These are phyloP conservation scores for Acipenser ruthenus DNA, from an alignment of 2,797 vertebrate species.

Conservation along the genomic window DNA sequence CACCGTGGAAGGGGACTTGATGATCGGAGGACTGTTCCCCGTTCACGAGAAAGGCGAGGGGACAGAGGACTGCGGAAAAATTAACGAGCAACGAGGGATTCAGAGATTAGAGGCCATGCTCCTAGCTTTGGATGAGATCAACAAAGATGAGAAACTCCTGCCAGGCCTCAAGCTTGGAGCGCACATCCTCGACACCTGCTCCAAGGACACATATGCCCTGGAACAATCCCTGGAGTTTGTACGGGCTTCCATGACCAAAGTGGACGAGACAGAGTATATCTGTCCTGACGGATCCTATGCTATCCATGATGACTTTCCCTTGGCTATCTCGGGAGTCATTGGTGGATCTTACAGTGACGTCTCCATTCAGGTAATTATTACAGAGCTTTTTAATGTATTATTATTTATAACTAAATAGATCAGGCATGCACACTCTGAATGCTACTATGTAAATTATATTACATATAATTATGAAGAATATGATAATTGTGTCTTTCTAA, in stretches of 20 bases:
- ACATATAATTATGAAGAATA: constrained; percentile 18
- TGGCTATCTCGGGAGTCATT: constrained; percentile 89
- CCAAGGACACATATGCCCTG: constrained; percentile 94
- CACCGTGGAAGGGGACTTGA: constrained; percentile 82
- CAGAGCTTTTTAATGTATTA: not conserved
- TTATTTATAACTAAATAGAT: too few relatives aligned
- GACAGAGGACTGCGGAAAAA: constrained; percentile 81
- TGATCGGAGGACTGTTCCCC: constrained; percentile 91
- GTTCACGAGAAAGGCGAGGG: constrained; percentile 89
- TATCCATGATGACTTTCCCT: constrained; percentile 79
- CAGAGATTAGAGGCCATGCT: constrained; percentile 97
- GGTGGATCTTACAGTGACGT: constrained; percentile 97
- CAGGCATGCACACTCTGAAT: too few relatives aligned
- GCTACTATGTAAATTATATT: too few relatives aligned
- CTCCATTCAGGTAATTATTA: constrained; percentile 82
- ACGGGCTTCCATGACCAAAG: constrained; percentile 84
- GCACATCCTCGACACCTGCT: constrained; percentile 94
- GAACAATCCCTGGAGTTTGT: constrained; percentile 96
- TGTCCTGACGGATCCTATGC: constrained; percentile 92
- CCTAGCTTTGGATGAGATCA: constrained; percentile 89
- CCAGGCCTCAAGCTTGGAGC: constrained; percentile 83
- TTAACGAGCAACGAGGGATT: constrained; percentile 88
- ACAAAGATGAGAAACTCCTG: constrained; percentile 75
- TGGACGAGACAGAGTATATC: constrained; percentile 86
- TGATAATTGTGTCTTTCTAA: too few relatives aligned